Evolutionary conservation across 2,113 vertebrate genomes (phyloP).

Genomic region (Petromus typicus): DNA sequence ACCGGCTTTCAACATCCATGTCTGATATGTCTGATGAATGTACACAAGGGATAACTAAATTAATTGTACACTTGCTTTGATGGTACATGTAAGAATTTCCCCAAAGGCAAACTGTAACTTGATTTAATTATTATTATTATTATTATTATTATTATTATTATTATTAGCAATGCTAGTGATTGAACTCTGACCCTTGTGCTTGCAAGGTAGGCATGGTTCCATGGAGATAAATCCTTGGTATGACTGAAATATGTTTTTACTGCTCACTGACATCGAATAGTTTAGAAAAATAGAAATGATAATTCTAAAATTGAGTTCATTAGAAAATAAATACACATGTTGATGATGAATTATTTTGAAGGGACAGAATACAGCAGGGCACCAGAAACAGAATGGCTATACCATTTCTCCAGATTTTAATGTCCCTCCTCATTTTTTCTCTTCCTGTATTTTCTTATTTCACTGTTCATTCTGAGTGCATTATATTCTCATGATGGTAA

Average conservation of each 20-base stretch:
- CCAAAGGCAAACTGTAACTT: not conserved
- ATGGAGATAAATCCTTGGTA: too few relatives aligned
- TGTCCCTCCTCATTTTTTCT: accelerated
- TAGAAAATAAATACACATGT: not conserved
- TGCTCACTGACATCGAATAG: not conserved
- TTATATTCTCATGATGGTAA: not conserved
- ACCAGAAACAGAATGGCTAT: not conserved
- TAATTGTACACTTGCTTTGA: not conserved
- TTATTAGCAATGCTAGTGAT: too few relatives aligned
- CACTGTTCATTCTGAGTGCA: not conserved
- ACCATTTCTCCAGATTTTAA: not conserved
- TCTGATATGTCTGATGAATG: not conserved
- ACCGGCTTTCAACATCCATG: not conserved
- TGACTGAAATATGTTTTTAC: not conserved
- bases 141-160: too few relatives aligned
- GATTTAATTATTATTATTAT: too few relatives aligned
- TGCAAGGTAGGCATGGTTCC: too few relatives aligned
- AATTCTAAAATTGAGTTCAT: not conserved
- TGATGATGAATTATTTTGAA: not conserved
- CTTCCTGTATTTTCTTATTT: not conserved
- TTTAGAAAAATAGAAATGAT: not conserved
- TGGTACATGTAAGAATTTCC: not conserved
- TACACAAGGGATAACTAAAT: not conserved
- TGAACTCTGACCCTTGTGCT: too few relatives aligned
- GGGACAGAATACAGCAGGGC: not conserved